Evolutionary conservation across 2,888 invertebrate genomes (phyloP).

Genomic region (Alloplasta piceator): DNA sequence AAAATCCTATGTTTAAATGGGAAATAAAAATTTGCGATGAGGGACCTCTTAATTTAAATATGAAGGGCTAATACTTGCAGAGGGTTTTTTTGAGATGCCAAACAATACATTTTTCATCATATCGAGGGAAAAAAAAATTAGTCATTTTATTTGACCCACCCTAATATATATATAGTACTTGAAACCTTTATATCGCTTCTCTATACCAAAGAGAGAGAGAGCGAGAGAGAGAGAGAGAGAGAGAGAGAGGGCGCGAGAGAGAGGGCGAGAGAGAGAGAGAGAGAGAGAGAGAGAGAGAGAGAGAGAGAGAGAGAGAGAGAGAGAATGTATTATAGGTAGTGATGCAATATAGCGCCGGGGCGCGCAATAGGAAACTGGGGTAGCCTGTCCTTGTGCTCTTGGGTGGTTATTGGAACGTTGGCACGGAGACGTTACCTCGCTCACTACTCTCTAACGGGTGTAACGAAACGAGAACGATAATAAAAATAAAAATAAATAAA

Average conservation of each 20-base stretch:
- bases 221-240: too few species aligned
- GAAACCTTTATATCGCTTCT: background rate
- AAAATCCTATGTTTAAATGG: too few species aligned
- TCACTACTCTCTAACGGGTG: conserved; percentile 47
- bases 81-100: too few species aligned
- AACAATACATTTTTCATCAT: too few species aligned
- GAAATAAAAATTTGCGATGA: too few species aligned
- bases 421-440: conserved; percentile 77
- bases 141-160: too few species aligned
- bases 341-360: conserved; percentile 68
- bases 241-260: too few species aligned
- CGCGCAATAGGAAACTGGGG: conserved; percentile 81
- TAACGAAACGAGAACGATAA: conserved; percentile 12
- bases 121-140: too few species aligned
- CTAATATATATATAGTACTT: conserved; percentile 14
- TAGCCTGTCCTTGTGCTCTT: conserved; percentile 82
- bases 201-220: conserved; percentile 3
- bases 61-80: too few species aligned
- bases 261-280: too few species aligned
- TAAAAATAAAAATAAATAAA: conserved; percentile 5
- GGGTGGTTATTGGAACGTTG: conserved; percentile 82
- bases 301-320: conserved; percentile 56
- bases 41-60: too few species aligned
- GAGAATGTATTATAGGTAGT: conserved; percentile 71
- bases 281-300: conserved; percentile 30